phyloP scores from a whole-genome alignment of 2,797 vertebrate genomes.

The Parauchenoglanis punctatus region DNA sequence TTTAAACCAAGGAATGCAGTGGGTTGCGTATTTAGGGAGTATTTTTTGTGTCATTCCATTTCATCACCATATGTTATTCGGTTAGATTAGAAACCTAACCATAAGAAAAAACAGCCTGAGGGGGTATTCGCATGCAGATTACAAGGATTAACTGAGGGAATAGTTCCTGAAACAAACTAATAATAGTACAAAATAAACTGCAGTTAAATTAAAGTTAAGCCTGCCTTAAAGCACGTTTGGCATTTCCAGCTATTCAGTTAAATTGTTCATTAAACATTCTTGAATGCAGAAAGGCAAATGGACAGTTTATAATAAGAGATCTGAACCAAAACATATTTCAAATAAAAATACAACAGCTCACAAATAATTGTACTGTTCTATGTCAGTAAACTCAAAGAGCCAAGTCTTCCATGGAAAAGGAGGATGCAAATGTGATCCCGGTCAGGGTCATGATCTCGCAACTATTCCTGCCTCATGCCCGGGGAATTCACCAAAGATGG shows the following conservation, averaged over 20 bases:
- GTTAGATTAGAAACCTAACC: background rate
- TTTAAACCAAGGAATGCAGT: background rate
- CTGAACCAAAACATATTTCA: background rate
- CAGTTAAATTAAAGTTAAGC: constrained; percentile 12
- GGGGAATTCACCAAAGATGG: background rate
- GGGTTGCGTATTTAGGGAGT: background rate
- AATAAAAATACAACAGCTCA: background rate
- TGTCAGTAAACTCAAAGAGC: background rate
- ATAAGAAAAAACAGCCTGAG: background rate
- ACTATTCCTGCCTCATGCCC: background rate
- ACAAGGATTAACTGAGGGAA: background rate
- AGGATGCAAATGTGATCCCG: background rate
- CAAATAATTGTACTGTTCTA: background rate
- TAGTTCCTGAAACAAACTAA: background rate
- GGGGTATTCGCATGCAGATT: background rate
- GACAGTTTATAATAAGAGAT: background rate
- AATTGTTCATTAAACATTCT: background rate
- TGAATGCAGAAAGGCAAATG: background rate
- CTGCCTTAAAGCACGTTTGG: constrained; percentile 1
- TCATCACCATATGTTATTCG: background rate
- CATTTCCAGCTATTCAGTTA: background rate
- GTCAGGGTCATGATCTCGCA: background rate
- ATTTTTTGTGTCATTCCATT: background rate
- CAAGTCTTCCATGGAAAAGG: background rate
- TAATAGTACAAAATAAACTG: background rate